Conservation (phyloP, 2,888 invertebrate species). For the Tinea trinotella region DNA sequence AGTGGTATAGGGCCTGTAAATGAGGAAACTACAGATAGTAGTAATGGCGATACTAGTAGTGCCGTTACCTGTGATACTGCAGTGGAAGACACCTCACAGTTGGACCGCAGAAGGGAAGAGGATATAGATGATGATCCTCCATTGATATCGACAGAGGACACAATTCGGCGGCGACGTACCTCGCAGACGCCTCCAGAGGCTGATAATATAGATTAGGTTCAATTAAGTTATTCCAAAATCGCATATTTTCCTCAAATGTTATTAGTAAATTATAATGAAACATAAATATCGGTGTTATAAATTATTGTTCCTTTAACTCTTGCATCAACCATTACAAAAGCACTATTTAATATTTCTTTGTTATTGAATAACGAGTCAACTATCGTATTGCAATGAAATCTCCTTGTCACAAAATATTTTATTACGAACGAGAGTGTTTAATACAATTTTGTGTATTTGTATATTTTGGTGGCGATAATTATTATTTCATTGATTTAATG, state of each 20-base stretch:
- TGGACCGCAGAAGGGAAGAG: constrained; percentile 55
- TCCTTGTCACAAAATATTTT: constrained; percentile 1
- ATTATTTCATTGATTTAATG: background rate
- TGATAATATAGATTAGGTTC: constrained; percentile 50
- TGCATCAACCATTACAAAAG: background rate
- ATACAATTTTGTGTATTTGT: background rate
- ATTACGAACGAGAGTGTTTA: background rate
- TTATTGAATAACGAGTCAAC: background rate
- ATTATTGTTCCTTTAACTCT: constrained; percentile 6
- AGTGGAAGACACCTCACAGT: constrained; percentile 27
- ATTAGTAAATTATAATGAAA: background rate
- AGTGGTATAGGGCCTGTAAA: background rate
- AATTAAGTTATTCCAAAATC: constrained; percentile 4
- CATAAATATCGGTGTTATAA: background rate
- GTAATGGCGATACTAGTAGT: too few species aligned
- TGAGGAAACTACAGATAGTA: background rate
- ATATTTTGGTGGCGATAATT: background rate
- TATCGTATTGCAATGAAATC: background rate
- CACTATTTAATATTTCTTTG: background rate
- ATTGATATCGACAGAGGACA: constrained; percentile 25
- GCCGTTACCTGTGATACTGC: background rate
- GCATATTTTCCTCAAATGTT: background rate
- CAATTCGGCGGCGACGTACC: constrained; percentile 33
- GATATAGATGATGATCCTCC: constrained; percentile 34
- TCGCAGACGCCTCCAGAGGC: constrained; percentile 44